These are phyloP conservation scores for Auanema sp. DNA, from an alignment of 2,888 invertebrate species.

Conservation along the genomic window DNA sequence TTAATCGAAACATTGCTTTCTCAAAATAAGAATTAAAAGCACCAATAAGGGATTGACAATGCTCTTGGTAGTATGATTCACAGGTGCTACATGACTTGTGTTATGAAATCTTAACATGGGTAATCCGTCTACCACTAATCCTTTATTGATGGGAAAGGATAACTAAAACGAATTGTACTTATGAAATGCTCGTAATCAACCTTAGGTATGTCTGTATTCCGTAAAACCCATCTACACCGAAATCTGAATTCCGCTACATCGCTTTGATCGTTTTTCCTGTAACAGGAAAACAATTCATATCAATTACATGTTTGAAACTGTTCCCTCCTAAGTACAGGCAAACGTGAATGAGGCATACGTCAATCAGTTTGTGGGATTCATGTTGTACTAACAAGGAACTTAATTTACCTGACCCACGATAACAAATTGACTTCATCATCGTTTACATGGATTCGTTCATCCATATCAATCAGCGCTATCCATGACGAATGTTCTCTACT, in stretches of 20 bases:
- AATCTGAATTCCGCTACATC: conserved; percentile 30
- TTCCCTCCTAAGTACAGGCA: not conserved
- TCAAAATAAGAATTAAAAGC: not conserved
- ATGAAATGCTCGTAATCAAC: conserved; percentile 2
- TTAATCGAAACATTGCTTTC: too few relatives aligned
- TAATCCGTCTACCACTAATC: conserved; percentile 4
- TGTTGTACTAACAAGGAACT: not conserved
- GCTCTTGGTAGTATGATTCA: conserved; percentile 40
- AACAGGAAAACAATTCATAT: too few relatives aligned
- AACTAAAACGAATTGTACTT: too few relatives aligned
- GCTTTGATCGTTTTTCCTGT: too few relatives aligned
- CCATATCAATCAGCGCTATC: conserved; percentile 36
- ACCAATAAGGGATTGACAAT: conserved; percentile 29
- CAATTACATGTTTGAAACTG: too few relatives aligned
- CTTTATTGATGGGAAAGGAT: too few relatives aligned
- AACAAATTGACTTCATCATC: conserved; percentile 12
- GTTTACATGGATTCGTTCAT: conserved; percentile 31
- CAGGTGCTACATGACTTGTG: conserved; percentile 40
- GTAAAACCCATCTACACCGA: conserved; percentile 37
- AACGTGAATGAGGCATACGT: not conserved
- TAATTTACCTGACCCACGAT: conserved; percentile 17
- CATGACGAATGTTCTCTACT: conserved; percentile 14
- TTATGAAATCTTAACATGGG: conserved; percentile 38
- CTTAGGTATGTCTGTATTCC: conserved; percentile 27
- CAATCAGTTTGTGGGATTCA: not conserved